These are phyloP conservation scores for Platyrinchus mystaceus DNA, from an alignment of 2,797 vertebrate genomes.

Conservation along the genomic window DNA sequence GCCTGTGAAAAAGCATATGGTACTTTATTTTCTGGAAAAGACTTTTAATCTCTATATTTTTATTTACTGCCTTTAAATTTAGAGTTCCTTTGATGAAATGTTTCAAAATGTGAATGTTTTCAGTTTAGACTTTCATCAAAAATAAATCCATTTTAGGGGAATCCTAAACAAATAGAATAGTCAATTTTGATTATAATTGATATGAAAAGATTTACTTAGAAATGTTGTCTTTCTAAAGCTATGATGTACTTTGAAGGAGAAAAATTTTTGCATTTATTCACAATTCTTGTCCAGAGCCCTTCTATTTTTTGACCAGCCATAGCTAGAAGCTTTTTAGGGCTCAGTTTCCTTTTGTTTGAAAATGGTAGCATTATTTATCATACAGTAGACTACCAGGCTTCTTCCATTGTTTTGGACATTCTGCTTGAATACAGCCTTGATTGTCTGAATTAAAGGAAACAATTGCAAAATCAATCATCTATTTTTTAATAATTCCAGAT, in stretches of 20 bases:
- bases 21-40: neutral
- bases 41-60: neutral
- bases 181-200: neutral
- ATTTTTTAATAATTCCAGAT: neutral
- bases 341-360: conserved; percentile 9
- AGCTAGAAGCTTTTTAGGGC: neutral
- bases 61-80: neutral
- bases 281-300: neutral
- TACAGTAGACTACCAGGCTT: neutral
- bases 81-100: neutral
- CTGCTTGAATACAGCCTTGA: neutral
- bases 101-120: neutral
- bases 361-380: neutral
- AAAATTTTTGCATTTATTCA: neutral
- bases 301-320: neutral
- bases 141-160: neutral
- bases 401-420: neutral
- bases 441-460: neutral
- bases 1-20: neutral
- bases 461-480: conserved; percentile 20
- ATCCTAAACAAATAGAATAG: neutral
- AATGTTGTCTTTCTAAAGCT: neutral
- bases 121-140: conserved; percentile 8
- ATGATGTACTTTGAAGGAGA: neutral
- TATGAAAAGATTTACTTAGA: conserved; percentile 6